Conservation (phyloP, 1,140 invertebrate genomes). For the Harlomillsia oculata region DNA sequence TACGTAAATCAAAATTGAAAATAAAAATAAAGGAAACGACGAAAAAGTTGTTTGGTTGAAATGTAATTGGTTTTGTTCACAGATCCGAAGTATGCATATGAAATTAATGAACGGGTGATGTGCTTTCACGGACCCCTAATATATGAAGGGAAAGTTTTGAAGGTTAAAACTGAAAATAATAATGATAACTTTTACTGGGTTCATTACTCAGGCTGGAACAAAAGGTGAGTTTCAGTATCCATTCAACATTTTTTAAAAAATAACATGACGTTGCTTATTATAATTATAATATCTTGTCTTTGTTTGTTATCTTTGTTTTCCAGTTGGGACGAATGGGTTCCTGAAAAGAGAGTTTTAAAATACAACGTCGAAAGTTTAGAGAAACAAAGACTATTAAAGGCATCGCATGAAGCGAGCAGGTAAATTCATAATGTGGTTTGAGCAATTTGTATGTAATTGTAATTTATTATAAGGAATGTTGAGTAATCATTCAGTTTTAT, state of each 20-base stretch:
- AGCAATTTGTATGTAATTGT: neutral
- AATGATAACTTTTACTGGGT: slow-evolving; percentile 73
- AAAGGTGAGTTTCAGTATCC: slow-evolving; percentile 59
- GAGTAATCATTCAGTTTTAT: neutral
- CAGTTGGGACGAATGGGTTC: slow-evolving; percentile 98
- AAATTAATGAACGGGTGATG: slow-evolving; percentile 81
- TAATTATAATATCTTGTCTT: too few species aligned
- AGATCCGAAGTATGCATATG: slow-evolving; percentile 6
- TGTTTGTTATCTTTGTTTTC: slow-evolving; percentile 35
- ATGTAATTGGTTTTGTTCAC: neutral
- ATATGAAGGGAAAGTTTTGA: slow-evolving; percentile 92
- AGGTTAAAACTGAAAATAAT: slow-evolving; percentile 69
- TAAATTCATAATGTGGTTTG: slow-evolving; percentile 30
- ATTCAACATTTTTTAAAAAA: neutral
- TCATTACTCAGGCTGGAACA: slow-evolving; percentile 96
- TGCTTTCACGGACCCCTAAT: slow-evolving; percentile 91
- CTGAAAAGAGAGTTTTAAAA: slow-evolving; percentile 82
- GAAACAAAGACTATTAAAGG: slow-evolving; percentile 77
- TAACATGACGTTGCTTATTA: too few species aligned
- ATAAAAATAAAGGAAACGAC: neutral
- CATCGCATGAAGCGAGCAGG: slow-evolving; percentile 60
- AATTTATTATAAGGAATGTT: neutral
- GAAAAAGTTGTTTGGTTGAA: too few species aligned
- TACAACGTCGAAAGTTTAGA: slow-evolving; percentile 84
- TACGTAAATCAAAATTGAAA: neutral